Evolutionary conservation across 1,140 invertebrate species (phyloP), one percentile per base, ranked within the genome.

Genomic region (Liolophura sinensis): DNA sequence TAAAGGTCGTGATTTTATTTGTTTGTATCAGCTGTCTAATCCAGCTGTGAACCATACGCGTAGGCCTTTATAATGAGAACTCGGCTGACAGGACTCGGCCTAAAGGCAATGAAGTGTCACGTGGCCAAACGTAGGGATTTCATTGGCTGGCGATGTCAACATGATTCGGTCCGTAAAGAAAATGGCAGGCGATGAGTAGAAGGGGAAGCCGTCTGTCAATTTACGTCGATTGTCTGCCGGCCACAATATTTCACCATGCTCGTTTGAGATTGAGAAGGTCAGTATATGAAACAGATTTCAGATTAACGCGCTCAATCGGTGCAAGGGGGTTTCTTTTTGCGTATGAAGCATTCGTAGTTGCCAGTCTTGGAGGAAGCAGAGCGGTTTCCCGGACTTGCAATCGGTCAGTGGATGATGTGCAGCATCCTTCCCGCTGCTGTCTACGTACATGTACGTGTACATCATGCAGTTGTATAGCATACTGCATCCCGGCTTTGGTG

Each of bases 101-200:
- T 9, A 40, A 40, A 40, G 31, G 31, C 31, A 40, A 9, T 40
- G 3, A 40, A 9, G 31, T 40, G 31, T 70, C 68, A 70, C 68
- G 60, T 70, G 68, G 63, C 50, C 20, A 18, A 47, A 62, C 25
- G 31, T 22, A 22, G 31, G 24, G 50, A 47, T 59, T 14, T 50
- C 58, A 66, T 70, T 70, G 68, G 68, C n/a, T 54, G 49, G 20
- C 46, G 52, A 65, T 65, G 68, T 70, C 63, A 70, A 70, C 68
- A 70, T 65, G 50, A 62, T 49, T 46, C 59, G 52, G 31, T 40
- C 61, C 52, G 31, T 58, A 15, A 56, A 48, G 22, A 67, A 62
- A 68, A 68, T 63, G 66, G 66, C 66, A 60, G 62, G 24, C 55
- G 40, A 58, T 22, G 40, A 50, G 60, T n/a, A 51, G 51, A n/a